phyloP scores from a whole-genome alignment of 2,888 invertebrate species.

The Lasioglossum leucozonium region DNA sequence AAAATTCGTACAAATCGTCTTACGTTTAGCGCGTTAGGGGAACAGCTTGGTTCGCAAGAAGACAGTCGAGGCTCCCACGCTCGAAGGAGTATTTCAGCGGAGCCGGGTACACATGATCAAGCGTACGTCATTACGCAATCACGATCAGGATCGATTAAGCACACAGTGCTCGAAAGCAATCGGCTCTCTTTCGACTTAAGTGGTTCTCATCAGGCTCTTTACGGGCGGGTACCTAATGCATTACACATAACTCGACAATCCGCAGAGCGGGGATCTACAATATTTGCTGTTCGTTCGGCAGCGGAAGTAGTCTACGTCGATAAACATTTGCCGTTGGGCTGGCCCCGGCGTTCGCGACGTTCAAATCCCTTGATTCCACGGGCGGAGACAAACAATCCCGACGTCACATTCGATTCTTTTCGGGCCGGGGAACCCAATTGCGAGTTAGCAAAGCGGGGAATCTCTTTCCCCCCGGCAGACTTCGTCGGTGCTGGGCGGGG shows the following conservation, averaged over 20 bases:
- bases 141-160: slow-evolving; percentile 4
- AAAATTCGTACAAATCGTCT: background rate
- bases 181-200: background rate
- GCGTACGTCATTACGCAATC: background rate
- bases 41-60: background rate
- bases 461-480: background rate
- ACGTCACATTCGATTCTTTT: slow-evolving; percentile 26
- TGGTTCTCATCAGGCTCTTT: background rate
- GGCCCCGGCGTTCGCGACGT: background rate
- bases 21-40: background rate
- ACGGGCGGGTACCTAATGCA: background rate
- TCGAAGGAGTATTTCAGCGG: background rate
- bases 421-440: slow-evolving; percentile 16
- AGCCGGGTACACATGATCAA: background rate
- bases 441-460: slow-evolving; percentile 10
- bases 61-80: background rate
- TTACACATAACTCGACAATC: slow-evolving; percentile 8
- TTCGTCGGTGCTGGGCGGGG: background rate
- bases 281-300: slow-evolving; percentile 4
- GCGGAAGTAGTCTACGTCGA: background rate
- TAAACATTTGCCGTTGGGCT: slow-evolving; percentile 9
- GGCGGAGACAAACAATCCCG: background rate
- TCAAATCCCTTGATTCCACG: slow-evolving; percentile 1
- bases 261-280: background rate
- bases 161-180: background rate